phyloP scores from a whole-genome alignment of 1,140 invertebrate species.

The Ostrea edulis region DNA sequence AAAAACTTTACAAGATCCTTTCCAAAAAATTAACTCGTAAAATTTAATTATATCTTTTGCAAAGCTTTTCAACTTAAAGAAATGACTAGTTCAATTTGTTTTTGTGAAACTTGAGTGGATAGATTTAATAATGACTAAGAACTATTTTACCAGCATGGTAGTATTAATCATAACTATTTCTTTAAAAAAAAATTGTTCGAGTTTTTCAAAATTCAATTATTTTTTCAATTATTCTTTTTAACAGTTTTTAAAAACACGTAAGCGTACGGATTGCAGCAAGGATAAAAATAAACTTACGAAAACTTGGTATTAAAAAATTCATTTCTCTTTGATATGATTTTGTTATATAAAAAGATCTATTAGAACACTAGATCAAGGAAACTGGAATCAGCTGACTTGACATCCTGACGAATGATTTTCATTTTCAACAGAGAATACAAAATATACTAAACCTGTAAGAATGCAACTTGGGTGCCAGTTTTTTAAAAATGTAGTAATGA shows the following conservation, averaged over 20 bases:
- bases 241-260: too few species aligned
- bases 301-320: not conserved
- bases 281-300: too few species aligned
- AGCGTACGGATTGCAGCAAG: too few species aligned
- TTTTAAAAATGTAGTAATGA: conserved; percentile 34
- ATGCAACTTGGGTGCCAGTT: conserved; percentile 14
- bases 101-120: not conserved
- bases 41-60: conserved; percentile 34
- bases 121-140: conserved; percentile 18
- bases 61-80: not conserved
- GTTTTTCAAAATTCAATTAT: too few species aligned
- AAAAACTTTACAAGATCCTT: not conserved
- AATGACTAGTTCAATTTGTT: conserved; percentile 33
- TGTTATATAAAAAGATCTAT: too few species aligned
- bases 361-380: not conserved
- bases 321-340: not conserved
- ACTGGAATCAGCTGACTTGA: not conserved
- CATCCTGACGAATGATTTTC: not conserved
- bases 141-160: not conserved
- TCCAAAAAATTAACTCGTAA: conserved; percentile 27
- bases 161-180: too few species aligned
- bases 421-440: not conserved
- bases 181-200: too few species aligned
- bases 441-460: conserved; percentile 16
- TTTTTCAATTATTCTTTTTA: too few species aligned